Evolutionary conservation across 2,113 vertebrate species (phyloP).

Genomic region (Austrofundulus limnaeus): DNA sequence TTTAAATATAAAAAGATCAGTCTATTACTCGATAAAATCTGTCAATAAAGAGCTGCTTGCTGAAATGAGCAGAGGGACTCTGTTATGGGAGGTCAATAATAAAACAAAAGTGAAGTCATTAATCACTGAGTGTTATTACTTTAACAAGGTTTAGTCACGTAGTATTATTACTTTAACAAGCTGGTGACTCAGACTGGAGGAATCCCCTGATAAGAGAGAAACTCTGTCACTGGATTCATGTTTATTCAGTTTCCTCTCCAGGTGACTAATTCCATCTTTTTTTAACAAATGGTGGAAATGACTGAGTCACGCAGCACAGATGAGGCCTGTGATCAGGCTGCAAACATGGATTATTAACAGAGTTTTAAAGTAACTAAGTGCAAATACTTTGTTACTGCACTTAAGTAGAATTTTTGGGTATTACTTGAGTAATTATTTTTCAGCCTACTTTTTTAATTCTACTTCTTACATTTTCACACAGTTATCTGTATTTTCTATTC

Average conservation of each 20-base stretch:
- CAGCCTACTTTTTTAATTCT: too few species aligned
- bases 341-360: too few species aligned
- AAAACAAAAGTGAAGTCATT: background rate
- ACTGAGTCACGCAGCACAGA: background rate
- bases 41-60: background rate
- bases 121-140: slow-evolving; percentile 3
- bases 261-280: slow-evolving; percentile 34
- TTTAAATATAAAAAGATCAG: background rate
- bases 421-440: too few species aligned
- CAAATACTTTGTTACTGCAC: too few species aligned
- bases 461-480: too few species aligned
- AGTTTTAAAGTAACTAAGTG: too few species aligned
- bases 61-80: background rate
- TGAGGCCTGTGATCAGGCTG: background rate
- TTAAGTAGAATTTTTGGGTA: too few species aligned
- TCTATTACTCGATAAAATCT: too few species aligned
- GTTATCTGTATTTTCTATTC: too few species aligned
- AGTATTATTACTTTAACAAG: slow-evolving; percentile 7
- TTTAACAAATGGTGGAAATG: slow-evolving; percentile 42
- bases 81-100: background rate
- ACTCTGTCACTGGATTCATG: background rate
- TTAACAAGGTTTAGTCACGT: too few species aligned
- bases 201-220: slow-evolving; percentile 6
- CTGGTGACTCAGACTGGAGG: slow-evolving; percentile 33
- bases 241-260: too few species aligned